A percentile compares a stretch with the other conserved stretches of the same genome.
These are phyloP conservation scores for Polietes domitor DNA, from an alignment of 2,888 invertebrate genomes.

Conservation along the genomic window DNA sequence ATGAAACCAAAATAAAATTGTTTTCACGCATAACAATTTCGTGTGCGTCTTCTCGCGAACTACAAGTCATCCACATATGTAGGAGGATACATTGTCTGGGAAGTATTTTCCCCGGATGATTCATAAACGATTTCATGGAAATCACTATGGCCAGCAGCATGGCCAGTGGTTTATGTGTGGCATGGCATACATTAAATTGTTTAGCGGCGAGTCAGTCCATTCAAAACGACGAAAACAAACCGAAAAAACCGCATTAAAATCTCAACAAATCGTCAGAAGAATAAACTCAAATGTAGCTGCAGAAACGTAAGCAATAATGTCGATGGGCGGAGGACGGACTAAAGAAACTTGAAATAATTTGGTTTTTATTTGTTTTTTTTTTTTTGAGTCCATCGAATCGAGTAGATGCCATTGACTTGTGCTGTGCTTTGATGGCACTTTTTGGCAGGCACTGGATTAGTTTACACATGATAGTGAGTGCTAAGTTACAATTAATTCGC, in stretches of 20 bases:
- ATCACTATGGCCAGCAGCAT: background rate
- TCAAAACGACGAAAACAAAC: conserved; percentile 1
- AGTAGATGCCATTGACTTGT: conserved; percentile 44
- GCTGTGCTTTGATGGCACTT: conserved; percentile 15
- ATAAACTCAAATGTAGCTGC: conserved; percentile 18
- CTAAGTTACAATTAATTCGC: conserved; percentile 50
- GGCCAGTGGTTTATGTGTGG: background rate
- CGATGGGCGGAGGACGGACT: background rate
- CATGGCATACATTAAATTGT: conserved; percentile 49
- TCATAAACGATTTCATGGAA: conserved; percentile 55
- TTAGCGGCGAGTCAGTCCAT: conserved; percentile 28
- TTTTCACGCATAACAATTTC: background rate
- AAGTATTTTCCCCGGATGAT: conserved; percentile 31
- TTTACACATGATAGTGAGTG: conserved; percentile 49
- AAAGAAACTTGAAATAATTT: conserved; percentile 35
- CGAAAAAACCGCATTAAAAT: background rate
- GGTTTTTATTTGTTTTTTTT: background rate
- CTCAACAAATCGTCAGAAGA: background rate
- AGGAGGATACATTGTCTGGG: background rate
- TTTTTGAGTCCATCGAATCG: conserved; percentile 15
- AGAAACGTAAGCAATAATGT: background rate
- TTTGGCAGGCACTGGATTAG: too few species aligned
- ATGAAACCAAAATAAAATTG: conserved; percentile 2
- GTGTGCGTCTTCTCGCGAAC: background rate
- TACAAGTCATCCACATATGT: background rate